phyloP scores from a whole-genome alignment of 2,113 vertebrate species.

The Argyrosomus japonicus region DNA sequence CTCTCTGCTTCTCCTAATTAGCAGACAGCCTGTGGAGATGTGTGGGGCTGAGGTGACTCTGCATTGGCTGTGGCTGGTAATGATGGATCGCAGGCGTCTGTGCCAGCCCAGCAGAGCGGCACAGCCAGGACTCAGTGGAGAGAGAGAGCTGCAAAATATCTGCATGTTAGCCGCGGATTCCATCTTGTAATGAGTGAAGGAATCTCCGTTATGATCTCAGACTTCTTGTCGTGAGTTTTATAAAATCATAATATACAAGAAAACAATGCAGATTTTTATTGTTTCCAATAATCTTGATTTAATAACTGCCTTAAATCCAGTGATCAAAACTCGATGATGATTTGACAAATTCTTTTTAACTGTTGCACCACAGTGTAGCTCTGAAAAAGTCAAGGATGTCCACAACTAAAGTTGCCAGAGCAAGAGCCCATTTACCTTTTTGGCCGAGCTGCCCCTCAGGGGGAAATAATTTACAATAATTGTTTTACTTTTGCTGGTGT shows the following conservation, averaged over 20 bases:
- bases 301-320: not conserved
- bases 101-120: slow-evolving; percentile 60
- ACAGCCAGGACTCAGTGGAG: slow-evolving; percentile 33
- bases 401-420: too few relatives aligned
- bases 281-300: not conserved
- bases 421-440: too few relatives aligned
- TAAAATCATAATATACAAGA: not conserved
- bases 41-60: slow-evolving; percentile 57
- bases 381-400: too few relatives aligned
- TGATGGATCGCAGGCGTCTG: slow-evolving; percentile 71
- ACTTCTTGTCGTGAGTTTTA: not conserved
- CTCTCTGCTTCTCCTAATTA: slow-evolving; percentile 69
- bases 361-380: too few relatives aligned
- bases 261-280: not conserved
- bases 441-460: too few relatives aligned
- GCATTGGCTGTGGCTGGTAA: slow-evolving; percentile 61
- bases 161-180: slow-evolving; percentile 25
- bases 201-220: not conserved
- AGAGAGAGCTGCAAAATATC: slow-evolving; percentile 35
- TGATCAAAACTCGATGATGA: not conserved
- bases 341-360: not conserved
- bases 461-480: too few relatives aligned
- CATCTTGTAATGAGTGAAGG: not conserved
- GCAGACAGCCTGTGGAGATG: slow-evolving; percentile 67
- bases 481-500: too few relatives aligned